Evolutionary conservation across 2,888 invertebrate genomes (phyloP), one percentile per base, ranked within the genome.

Genomic region (Trachelus troglodyta): DNA sequence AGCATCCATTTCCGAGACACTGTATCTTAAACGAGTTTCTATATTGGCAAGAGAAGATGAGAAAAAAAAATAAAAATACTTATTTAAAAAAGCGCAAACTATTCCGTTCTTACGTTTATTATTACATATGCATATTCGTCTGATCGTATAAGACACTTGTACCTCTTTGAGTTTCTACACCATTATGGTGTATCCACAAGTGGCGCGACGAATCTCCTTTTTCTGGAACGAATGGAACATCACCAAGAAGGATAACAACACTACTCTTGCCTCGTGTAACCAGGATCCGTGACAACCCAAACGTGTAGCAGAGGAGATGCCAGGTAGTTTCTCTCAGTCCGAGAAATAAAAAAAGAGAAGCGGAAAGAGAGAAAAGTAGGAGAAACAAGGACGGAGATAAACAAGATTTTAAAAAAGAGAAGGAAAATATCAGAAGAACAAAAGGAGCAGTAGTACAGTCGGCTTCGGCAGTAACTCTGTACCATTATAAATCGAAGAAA

Each of bases 341-440:
- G 2, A 56, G 40, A 23, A 56, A 56, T 12, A 69, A 75, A 30
- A 75, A 75, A 15, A 74, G n/a, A 74, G 56, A 75, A 75, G 15
- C 3, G 30, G 6, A 75, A 23, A 56, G 11, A 75, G 31, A 71
- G 71, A 71, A 34, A 30, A 33, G 4, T 11, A 31, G 12, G 0
- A 40, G 40, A 40, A 40, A 23, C 15, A 6, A 23, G 6, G 9
- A 40, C 1, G 40, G 0, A 40, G 23, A 40, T 40, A 15, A 15
- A 56, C 1, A 56, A 23, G 40, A 56, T 40, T 40, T 0, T 0
- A 15, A 23, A 40, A 23, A 56, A 23, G 6, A 1, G 1, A 12
- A 40, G 34, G 11, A 56, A 15, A 56, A 56, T 56, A 56, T 56
- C 40, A 56, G 15, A 23, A 56, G 6, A 56, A 56, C 23, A 56